Evolutionary conservation across 2,888 invertebrate species (phyloP), one percentile per base, ranked within the genome.

Genomic region (Choreutis nemorana): DNA sequence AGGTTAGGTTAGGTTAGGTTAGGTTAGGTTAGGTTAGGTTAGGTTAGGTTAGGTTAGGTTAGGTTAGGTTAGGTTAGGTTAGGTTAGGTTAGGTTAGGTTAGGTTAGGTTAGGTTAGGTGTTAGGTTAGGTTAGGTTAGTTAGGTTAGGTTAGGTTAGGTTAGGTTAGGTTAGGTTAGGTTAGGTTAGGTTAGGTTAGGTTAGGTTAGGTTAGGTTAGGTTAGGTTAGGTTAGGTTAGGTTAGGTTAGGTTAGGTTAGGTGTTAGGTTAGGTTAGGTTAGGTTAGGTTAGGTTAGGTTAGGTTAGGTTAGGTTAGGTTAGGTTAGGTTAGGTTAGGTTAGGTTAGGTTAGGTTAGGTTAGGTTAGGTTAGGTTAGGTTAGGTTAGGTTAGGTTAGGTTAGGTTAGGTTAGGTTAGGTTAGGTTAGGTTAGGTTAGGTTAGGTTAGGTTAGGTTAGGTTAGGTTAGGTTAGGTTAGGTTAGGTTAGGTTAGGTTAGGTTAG

Each of bases 351-450:
- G 36, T 33, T 36, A 33, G 36, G 36, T 36, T 36, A 36, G 36
- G 36, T 36, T 36, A 36, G 36, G 36, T 36, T 36, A 36, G 36
- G 36, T 36, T 36, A 36, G 36, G 36, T 35, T 35, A 35, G 32
- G 35, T 35, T 32, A 30, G 35, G 35, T 31, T 33, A 35, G 35
- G 35, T 35, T 33, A 33, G 35, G 35, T 32, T 35, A 32, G 35
- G 35, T 32, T 35, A 35, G 35, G 32, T 35, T 32, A 32, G 35
- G 35, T 35, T 32, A 32, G 35, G 32, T 34, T 32, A 33, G 33
- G 29, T 33, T 31, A 31, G 33, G 31, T 33, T 31, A 31, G 36
- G 32, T 34, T 34, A 34, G 34, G 32, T 33, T 29, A 31, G 34
- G 34, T 37, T 33, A 32, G 34, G 32, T 34, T 32, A 30, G 34